These are phyloP conservation scores for Cherax destructor DNA, from an alignment of 1,140 invertebrate genomes.

Conservation along the genomic window DNA sequence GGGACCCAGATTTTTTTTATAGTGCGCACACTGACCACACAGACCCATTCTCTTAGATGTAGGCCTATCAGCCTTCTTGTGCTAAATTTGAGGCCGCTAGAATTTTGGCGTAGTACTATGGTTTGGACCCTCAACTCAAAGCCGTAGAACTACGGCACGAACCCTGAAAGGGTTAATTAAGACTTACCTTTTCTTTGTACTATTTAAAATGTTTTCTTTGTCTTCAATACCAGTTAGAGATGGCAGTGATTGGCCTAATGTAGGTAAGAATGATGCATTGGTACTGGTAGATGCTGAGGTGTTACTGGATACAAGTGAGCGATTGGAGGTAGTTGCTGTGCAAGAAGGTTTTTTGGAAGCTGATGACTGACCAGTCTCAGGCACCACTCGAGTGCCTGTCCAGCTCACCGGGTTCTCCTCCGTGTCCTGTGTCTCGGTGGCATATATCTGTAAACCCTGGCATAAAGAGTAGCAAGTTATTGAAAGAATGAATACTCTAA, in stretches of 20 bases:
- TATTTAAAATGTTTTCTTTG: background rate
- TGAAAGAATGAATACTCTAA: no score
- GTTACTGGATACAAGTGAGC: background rate
- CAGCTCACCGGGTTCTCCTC: background rate
- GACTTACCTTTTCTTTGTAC: background rate
- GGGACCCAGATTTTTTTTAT: no score
- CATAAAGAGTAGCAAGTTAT: background rate
- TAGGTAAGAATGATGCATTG: background rate
- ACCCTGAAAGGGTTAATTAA: no score
- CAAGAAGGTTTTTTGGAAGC: background rate
- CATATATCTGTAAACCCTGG: conserved; percentile 30
- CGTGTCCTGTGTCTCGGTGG: conserved; percentile 37
- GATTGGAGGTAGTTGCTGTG: background rate
- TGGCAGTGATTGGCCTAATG: background rate
- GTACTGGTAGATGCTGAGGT: background rate
- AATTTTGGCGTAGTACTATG: no score
- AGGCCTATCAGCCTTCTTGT: no score
- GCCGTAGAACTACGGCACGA: no score
- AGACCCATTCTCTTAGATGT: no score
- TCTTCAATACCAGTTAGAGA: background rate
- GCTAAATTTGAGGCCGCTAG: no score
- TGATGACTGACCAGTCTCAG: conserved; percentile 31
- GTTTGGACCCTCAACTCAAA: no score
- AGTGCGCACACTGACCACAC: no score
- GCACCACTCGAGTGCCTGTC: conserved; percentile 17